Base-by-base conservation (phyloP, 2,113 vertebrate genomes). In the Sinocyclocheilus anophthalmus region DNA sequence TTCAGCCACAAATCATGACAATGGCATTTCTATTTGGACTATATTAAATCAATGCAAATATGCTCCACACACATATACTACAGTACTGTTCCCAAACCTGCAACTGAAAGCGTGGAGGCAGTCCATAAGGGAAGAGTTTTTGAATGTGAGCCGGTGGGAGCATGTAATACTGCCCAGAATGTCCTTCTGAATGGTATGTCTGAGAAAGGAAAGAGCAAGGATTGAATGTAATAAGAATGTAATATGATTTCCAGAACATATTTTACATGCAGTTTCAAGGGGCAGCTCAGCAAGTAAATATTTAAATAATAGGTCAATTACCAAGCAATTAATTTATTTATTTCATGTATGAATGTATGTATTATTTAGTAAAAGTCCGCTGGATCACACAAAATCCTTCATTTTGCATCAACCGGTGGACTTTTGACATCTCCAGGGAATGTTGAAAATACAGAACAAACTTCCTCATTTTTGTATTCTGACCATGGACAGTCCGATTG, bases 91-190 rank as follows among this genome's bases (percentile, higher is more conserved):
- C 4, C 24, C 63, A 67, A 90, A 98, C 98, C 97, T 98, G 98
- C 86, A 93, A 89, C 81, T 91, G 92, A 91, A 94, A 99, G 11
- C 95, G 95, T 0, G 22, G 11, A 1, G 97, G 97, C 18, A 99
- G 93, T 1, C 97, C 96, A 0, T 97, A 94, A 0, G 97, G 96
- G 83, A 99, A 95, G 0, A 94, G 4, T 0, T 87, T 91, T 45
- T 83, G 92, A 86, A 96, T 1, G 24, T 97, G 94, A 61, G 92
- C 89, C 0, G 93, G 67, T 0, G 97, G 91, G 6, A 99, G 84
- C 30, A 26, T 92, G 90, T 99, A 99, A 69, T 94, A 95, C 4
- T 94, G 96, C 0, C 95, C 96, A 2, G 94, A 50, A 0, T 97
- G 96, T 0, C 91, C 94, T 14, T 96, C 94, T 0, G 91, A 84